phyloP scores from a whole-genome alignment of 2,888 invertebrate species.

The Stenichneumon culpator region DNA sequence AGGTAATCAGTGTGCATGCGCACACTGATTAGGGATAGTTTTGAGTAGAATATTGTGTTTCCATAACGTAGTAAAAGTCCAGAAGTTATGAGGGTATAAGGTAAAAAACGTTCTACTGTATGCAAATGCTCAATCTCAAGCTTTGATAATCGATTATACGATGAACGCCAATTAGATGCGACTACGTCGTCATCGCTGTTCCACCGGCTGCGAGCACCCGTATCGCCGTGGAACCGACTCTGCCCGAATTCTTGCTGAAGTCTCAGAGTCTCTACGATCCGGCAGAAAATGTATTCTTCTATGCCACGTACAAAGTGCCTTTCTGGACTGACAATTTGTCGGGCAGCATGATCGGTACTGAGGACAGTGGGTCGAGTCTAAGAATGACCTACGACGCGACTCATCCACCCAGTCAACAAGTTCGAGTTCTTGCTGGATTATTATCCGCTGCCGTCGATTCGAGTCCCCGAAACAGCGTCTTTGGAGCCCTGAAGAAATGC shows the following conservation, averaged over 20 bases:
- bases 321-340: slow-evolving; percentile 58
- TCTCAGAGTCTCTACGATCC: slow-evolving; percentile 64
- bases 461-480: slow-evolving; percentile 34
- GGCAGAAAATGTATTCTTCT: slow-evolving; percentile 73
- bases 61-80: no score
- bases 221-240: slow-evolving; percentile 71
- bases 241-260: slow-evolving; percentile 55
- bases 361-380: slow-evolving; percentile 64
- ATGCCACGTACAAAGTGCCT: slow-evolving; percentile 66
- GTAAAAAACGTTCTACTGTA: no score
- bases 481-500: slow-evolving; percentile 58
- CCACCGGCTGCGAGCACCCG: slow-evolving; percentile 72
- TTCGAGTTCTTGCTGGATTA: slow-evolving; percentile 73
- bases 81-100: no score
- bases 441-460: slow-evolving; percentile 45
- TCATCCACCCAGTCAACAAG: slow-evolving; percentile 24
- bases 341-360: slow-evolving; percentile 69
- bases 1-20: no score
- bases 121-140: not conserved
- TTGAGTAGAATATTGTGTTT: no score
- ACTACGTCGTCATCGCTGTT: slow-evolving; percentile 75
- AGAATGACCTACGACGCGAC: slow-evolving; percentile 73
- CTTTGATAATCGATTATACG: not conserved
- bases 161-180: slow-evolving; percentile 70
- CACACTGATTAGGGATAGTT: no score